Evolutionary conservation across 2,888 invertebrate species (phyloP), one percentile per base, ranked within the genome.

Genomic region (Chloroclysta siterata): DNA sequence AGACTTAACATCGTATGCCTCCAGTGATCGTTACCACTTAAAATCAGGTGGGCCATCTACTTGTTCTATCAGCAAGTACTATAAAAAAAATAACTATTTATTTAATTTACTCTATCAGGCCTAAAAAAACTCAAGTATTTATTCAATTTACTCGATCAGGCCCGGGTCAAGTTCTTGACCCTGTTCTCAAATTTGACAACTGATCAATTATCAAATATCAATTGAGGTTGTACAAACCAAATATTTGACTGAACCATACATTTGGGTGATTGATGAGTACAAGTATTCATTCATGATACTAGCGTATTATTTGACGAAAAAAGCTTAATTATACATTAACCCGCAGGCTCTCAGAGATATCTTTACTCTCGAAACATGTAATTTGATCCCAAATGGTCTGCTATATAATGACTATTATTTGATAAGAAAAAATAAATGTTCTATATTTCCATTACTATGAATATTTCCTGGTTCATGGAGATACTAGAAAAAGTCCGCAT

Each of bases 201-300:
- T 59, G 64, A 71, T 71, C 63, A 69, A 71, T 71, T 69, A 69
- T 53, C 57, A 44, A 55, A 60, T 67, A 64, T 69, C 82, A 82
- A 87, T 88, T 85, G 82, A 80, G 82, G 74, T 76, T 75, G 66
- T 79, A 77, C 77, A 82, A 82, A 84, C 76, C 83, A 78, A 81
- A 85, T 72, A 76, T 71, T 73, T 73, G 63, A 68, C 51, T 62
- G 60, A 71, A 68, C 67, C 64, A 72, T 73, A 78, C 68, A 79
- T 76, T 71, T 69, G 68, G 65, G 81, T 82, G 86, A 88, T 87
- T 86, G 85, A 88, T 87, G 84, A 76, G 80, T 79, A 79, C 70
- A 79, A 72, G 72, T 76, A 79, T 80, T 76, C 75, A 80, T 74
- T 67, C 71, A 68, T 17, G 17, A 50, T 41, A 77, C 53, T 70